phyloP scores from a whole-genome alignment of 1,140 invertebrate genomes.

The Drosophila equinoxialis region DNA sequence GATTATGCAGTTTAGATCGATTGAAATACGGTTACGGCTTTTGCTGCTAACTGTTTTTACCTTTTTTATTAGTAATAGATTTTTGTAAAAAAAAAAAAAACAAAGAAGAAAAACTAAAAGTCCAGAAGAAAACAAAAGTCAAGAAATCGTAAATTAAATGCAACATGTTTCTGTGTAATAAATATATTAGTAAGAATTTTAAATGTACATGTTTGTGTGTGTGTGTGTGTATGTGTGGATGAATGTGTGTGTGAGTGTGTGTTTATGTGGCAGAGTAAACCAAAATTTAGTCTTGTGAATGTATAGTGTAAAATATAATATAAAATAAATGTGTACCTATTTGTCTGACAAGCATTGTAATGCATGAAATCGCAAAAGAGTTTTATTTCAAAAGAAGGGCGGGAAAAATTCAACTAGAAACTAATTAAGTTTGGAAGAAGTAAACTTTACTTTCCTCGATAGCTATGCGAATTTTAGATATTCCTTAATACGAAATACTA shows the following conservation, averaged over 20 bases:
- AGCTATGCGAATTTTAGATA: too few species aligned
- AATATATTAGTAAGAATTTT: slow-evolving; percentile 52
- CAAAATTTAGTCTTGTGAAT: slow-evolving; percentile 54
- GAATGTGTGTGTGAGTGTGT: slow-evolving; percentile 3
- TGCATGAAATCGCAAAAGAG: neutral
- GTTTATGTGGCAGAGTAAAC: slow-evolving; percentile 41
- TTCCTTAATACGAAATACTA: too few species aligned
- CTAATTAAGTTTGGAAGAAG: too few species aligned
- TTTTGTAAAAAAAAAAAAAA: slow-evolving; percentile 38
- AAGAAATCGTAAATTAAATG: slow-evolving; percentile 35
- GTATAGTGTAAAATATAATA: slow-evolving; percentile 45
- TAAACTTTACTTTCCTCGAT: too few species aligned
- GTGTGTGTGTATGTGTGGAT: slow-evolving; percentile 24
- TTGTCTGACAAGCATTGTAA: slow-evolving; percentile 66
- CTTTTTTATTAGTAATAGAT: slow-evolving; percentile 57
- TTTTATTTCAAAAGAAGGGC: slow-evolving; percentile 4
- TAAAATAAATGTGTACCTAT: slow-evolving; percentile 74
- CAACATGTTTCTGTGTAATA: slow-evolving; percentile 49
- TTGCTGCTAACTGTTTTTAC: slow-evolving; percentile 51
- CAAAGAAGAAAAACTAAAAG: slow-evolving; percentile 17
- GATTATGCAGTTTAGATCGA: slow-evolving; percentile 22
- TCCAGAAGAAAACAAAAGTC: slow-evolving; percentile 59
- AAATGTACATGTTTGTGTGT: slow-evolving; percentile 21
- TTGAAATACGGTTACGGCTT: slow-evolving; percentile 52
- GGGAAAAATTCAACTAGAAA: too few species aligned